phyloP scores from a whole-genome alignment of 1,140 invertebrate species.

The Gyrodactylus bullatarudis region DNA sequence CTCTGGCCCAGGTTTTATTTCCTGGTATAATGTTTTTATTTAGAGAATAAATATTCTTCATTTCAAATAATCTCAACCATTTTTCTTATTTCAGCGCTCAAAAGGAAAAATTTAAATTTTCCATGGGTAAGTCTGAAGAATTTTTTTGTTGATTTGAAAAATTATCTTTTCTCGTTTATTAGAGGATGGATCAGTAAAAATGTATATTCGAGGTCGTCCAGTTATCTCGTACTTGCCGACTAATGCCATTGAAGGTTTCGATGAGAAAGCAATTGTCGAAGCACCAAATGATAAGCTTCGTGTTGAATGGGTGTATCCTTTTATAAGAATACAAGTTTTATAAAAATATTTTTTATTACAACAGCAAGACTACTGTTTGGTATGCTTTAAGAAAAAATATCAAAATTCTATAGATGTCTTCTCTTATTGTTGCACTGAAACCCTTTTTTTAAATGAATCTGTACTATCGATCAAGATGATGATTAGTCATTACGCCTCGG shows the following conservation, averaged over 20 bases:
- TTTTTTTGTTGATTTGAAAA: too few species aligned
- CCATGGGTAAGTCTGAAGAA: too few species aligned
- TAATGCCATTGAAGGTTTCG: conserved; percentile 16
- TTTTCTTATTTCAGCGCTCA: too few species aligned
- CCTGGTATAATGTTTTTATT: neutral
- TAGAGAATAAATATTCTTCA: neutral
- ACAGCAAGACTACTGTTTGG: neutral
- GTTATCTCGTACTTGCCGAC: conserved; percentile 40
- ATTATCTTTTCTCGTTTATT: conserved; percentile 3
- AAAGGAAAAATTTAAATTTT: too few species aligned
- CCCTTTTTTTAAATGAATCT: too few species aligned
- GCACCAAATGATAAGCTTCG: conserved; percentile 41
- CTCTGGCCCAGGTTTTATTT: neutral
- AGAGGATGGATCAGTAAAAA: conserved; percentile 38
- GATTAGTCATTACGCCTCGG: too few species aligned
- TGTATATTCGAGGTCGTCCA: conserved; percentile 47
- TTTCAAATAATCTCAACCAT: neutral
- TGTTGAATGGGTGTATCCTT: conserved; percentile 53
- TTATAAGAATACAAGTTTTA: conserved; percentile 7
- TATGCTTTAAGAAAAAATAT: neutral
- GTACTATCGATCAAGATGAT: too few species aligned
- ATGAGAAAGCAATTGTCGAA: conserved; percentile 11
- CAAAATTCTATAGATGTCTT: neutral
- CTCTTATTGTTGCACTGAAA: neutral
- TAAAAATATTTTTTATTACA: neutral